These are phyloP conservation scores for Phaenicophaeus curvirostris DNA, from an alignment of 2,797 vertebrate species.

Conservation along the genomic window DNA sequence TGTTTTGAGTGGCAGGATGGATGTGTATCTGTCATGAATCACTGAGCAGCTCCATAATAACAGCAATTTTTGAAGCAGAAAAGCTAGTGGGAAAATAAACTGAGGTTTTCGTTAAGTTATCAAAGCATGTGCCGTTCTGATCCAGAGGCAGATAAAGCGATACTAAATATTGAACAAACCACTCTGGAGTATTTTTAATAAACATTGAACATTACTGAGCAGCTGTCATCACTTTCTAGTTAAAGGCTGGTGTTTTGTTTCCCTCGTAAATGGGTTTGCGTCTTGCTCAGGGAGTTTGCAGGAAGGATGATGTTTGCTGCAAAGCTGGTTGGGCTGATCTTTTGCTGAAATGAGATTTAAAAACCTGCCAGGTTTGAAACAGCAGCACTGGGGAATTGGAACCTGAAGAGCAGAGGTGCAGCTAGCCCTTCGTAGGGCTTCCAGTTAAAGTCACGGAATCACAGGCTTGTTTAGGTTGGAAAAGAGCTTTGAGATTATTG, in stretches of 20 bases:
- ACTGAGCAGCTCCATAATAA: slow-evolving; percentile 13
- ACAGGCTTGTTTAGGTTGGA: too few species aligned
- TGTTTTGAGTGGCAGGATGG: background rate
- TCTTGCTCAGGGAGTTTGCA: background rate
- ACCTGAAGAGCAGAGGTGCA: background rate
- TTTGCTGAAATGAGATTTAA: background rate
- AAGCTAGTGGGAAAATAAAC: slow-evolving; percentile 15
- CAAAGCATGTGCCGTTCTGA: slow-evolving; percentile 32
- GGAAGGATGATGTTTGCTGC: background rate
- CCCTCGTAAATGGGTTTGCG: background rate
- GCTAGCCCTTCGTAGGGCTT: background rate
- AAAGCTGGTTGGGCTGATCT: background rate
- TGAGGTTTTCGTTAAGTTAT: slow-evolving; percentile 27
- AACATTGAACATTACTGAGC: slow-evolving; percentile 17
- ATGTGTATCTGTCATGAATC: slow-evolving; percentile 12
- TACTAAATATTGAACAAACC: slow-evolving; percentile 29
- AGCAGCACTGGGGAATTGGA: background rate
- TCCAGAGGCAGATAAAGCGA: slow-evolving; percentile 48
- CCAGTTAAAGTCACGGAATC: background rate
- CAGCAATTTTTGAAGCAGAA: slow-evolving; percentile 24
- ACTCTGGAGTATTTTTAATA: slow-evolving; percentile 23
- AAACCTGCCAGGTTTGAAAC: background rate
- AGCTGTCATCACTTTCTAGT: slow-evolving; percentile 16
- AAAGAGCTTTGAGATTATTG: too few species aligned
- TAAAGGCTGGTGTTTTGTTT: slow-evolving; percentile 26